Conservation (phyloP, 2,113 vertebrate species). For the Pithys albifrons region DNA sequence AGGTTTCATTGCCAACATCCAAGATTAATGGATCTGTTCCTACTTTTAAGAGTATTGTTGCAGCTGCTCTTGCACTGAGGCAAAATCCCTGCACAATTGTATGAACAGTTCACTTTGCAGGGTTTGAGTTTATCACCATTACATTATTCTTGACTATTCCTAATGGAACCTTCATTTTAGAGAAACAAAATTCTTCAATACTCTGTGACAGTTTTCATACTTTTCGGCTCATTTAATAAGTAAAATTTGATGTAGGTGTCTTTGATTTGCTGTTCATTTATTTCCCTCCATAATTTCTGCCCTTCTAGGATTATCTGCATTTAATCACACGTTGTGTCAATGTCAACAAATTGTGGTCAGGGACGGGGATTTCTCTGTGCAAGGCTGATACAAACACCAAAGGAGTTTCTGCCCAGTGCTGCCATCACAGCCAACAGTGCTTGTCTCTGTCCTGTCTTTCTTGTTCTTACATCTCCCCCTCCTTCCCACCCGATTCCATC, state of each 20-base stretch:
- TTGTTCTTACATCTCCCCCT: slow-evolving; percentile 2
- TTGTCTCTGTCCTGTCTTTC: slow-evolving; percentile 30
- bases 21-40: slow-evolving; percentile 9
- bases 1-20: background rate
- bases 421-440: background rate
- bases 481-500: background rate
- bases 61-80: background rate
- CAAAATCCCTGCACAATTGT: background rate
- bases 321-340: slow-evolving; percentile 18
- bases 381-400: background rate
- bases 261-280: slow-evolving; percentile 7
- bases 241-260: background rate
- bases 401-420: background rate
- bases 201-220: background rate
- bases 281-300: background rate
- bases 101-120: background rate
- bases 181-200: background rate
- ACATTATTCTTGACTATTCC: background rate
- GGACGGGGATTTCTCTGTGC: background rate
- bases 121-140: background rate
- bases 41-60: slow-evolving; percentile 16
- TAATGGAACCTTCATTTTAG: background rate
- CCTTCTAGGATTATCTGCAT: slow-evolving; percentile 22
- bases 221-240: background rate
- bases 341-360: background rate